phyloP scores from a whole-genome alignment of 2,888 invertebrate genomes.

The Idaea dimidiata region DNA sequence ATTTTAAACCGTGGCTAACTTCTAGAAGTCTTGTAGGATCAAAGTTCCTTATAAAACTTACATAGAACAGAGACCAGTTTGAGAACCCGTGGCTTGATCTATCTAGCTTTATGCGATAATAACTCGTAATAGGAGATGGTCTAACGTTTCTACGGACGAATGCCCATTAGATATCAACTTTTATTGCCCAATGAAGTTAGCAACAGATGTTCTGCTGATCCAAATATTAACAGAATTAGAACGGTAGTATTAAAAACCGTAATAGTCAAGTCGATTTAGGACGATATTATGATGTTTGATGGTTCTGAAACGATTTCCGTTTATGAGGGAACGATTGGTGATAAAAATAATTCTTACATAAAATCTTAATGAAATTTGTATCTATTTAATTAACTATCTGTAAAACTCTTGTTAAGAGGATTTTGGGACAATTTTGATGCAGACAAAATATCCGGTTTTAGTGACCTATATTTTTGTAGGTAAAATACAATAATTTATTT shows the following conservation, averaged over 20 bases:
- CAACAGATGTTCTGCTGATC: not conserved
- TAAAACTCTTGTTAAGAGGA: no score
- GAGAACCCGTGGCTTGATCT: not conserved
- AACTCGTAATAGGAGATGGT: constrained; percentile 18
- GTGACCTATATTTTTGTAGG: no score
- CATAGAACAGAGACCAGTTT: not conserved
- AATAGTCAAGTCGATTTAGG: not conserved
- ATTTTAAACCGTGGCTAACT: no score
- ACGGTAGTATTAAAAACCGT: constrained; percentile 4
- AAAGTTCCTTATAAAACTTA: not conserved
- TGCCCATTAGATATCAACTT: not conserved
- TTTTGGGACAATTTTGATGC: no score
- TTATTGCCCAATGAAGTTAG: constrained; percentile 12
- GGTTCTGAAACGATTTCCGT: not conserved
- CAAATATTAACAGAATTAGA: constrained; percentile 2
- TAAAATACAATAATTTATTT: no score
- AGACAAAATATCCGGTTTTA: no score
- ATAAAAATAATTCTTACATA: not conserved
- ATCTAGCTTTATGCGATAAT: constrained; percentile 14
- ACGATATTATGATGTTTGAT: not conserved
- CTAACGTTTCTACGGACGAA: constrained; percentile 1
- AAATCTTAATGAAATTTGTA: not conserved
- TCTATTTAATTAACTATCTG: not conserved
- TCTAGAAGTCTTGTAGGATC: no score
- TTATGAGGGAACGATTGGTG: not conserved